Evolutionary conservation across 1,140 invertebrate species (phyloP), one percentile per base, ranked within the genome.

Genomic region (Andrena cerasifolii): DNA sequence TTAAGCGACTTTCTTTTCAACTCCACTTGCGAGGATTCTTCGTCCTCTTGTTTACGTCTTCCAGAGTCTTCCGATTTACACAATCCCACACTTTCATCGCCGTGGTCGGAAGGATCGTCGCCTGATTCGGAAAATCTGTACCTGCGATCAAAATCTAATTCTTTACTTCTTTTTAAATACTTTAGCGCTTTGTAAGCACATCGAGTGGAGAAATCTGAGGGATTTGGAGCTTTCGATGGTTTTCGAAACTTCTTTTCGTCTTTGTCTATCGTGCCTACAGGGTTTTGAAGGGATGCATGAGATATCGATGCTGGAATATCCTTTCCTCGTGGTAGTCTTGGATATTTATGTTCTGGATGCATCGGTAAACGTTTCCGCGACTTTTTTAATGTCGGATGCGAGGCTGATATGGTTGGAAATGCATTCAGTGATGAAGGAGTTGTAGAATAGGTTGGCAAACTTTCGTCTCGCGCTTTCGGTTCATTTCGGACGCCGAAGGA

Each of bases 181-280:
- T 70, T 84, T 31, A 84, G 21, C n/a, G 82, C 80, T 54, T 62
- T 83, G 18, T 83, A 71, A 43, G 82, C 76, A 31, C 53, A 67
- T 33, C 65, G 80, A 43, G 26, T 54, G 1, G 80, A 71, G n/a
- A 75, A 84, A 24, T 67, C 72, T 18, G 67, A 51, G n/a, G n/a
- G n/a, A n/a, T n/a, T n/a, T n/a, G n/a, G n/a, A n/a, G n/a, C n/a
- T n/a, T n/a, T n/a, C n/a, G n/a, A n/a, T n/a, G n/a, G n/a, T n/a
- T n/a, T n/a, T n/a, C n/a, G n/a, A n/a, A n/a, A 40, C 36, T 5
- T 40, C 36, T 40, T 40, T 51, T 33, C 12, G 2, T 47, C 36
- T 24, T 5, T 43, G 8, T 33, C 3, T 12, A 14, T 3, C 28
- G 16, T 1, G 1, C 10, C 16, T 33, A 40, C 24, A 3, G 18